phyloP scores from a whole-genome alignment of 2,888 invertebrate genomes.

The Patella ulyssiponensis region DNA sequence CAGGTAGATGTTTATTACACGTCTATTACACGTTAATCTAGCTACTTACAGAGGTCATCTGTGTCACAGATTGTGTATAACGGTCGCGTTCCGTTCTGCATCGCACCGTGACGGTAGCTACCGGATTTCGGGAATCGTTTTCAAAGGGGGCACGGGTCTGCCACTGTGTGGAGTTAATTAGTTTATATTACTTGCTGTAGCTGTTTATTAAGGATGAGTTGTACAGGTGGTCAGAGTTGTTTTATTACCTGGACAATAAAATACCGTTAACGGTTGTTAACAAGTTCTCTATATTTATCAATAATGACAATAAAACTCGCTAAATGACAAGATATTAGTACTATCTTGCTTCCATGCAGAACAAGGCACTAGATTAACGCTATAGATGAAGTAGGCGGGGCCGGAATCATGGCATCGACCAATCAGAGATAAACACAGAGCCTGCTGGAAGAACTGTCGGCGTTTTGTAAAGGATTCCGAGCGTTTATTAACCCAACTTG shows the following conservation, averaged over 20 bases:
- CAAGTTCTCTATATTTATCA: background rate
- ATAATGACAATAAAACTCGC: background rate
- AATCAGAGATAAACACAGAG: background rate
- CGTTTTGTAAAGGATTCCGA: background rate
- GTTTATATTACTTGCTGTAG: background rate
- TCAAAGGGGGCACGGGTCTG: background rate
- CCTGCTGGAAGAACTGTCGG: conserved; percentile 1
- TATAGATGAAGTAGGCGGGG: background rate
- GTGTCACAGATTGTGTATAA: conserved; percentile 6
- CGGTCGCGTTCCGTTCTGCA: background rate
- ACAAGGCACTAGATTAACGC: background rate
- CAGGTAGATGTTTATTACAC: background rate
- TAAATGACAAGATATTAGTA: background rate
- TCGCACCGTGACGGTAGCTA: background rate
- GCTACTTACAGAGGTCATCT: background rate
- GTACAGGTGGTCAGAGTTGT: background rate
- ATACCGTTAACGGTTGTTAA: background rate
- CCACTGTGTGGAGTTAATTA: background rate
- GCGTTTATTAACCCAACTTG: background rate
- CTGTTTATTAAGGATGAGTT: background rate
- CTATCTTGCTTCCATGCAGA: background rate
- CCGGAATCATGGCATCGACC: background rate
- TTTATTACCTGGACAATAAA: background rate
- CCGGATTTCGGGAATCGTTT: conserved; percentile 6
- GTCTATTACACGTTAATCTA: background rate